phyloP scores from a whole-genome alignment of 2,113 vertebrate species.

The Circaetus cinerascens region DNA sequence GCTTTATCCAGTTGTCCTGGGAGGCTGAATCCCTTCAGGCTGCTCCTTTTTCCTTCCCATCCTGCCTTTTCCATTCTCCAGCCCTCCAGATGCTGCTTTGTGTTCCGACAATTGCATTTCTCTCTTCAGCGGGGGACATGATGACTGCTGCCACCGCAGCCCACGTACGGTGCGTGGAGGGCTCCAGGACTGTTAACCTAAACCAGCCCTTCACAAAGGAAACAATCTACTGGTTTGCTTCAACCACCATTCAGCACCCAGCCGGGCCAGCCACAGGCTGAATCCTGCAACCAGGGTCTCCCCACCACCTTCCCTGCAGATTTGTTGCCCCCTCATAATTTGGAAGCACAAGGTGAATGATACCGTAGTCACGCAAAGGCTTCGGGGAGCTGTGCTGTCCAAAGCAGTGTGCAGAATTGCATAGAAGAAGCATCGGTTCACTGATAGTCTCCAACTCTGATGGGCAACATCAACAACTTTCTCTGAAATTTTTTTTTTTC shows the following conservation, averaged over 20 bases:
- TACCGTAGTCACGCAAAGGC: background rate
- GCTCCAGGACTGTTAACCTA: background rate
- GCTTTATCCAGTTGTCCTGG: background rate
- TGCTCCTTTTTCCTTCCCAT: background rate
- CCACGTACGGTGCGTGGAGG: accelerated
- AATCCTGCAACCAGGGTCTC: background rate
- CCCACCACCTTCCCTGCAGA: background rate
- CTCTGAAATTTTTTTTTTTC: background rate
- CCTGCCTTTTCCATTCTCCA: background rate
- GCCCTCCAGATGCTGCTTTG: background rate
- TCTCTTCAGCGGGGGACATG: background rate
- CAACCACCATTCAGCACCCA: background rate
- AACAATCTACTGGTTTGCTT: background rate
- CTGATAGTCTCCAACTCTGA: background rate
- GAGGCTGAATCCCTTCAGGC: background rate
- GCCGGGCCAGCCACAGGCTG: background rate
- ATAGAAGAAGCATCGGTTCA: background rate
- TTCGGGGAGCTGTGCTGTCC: background rate
- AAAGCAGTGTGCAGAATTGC: background rate
- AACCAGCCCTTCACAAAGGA: background rate
- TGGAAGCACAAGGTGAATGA: background rate
- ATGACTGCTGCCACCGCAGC: background rate
- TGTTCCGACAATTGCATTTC: background rate
- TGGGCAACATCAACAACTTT: background rate
- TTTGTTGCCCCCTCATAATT: background rate